A percentile compares a stretch with the other conserved stretches of the same genome.
phyloP scores from a whole-genome alignment of 2,113 vertebrate genomes.

The Lampris incognitus region DNA sequence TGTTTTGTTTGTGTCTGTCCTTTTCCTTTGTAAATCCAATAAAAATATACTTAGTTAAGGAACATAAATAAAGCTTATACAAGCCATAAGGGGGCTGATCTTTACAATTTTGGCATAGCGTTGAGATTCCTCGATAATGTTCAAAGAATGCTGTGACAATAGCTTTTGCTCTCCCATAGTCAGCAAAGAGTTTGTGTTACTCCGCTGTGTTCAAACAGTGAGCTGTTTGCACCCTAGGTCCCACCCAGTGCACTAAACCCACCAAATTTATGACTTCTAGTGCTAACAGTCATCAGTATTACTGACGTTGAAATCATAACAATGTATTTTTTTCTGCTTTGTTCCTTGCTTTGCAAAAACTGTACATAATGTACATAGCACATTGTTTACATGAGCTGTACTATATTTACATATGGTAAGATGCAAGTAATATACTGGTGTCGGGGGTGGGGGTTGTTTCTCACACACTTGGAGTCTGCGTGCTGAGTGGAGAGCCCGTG shows the following conservation, averaged over 20 bases:
- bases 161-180: conserved; percentile 4
- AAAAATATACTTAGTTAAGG: conserved; percentile 54
- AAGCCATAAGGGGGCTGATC: conserved; percentile 50
- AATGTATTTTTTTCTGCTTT: conserved; percentile 13
- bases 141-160: conserved; percentile 51
- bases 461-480: conserved; percentile 44
- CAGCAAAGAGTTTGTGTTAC: conserved; percentile 8
- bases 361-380: conserved; percentile 40
- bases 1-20: conserved; percentile 52
- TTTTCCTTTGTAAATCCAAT: conserved; percentile 46
- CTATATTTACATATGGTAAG: conserved; percentile 54
- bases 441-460: conserved; percentile 24
- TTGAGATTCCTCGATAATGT: conserved; percentile 46
- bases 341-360: conserved; percentile 27
- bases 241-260: background rate
- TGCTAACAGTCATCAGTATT: conserved; percentile 36
- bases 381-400: conserved; percentile 49
- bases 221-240: conserved; percentile 16
- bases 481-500: conserved; percentile 50
- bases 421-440: conserved; percentile 64
- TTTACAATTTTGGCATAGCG: conserved; percentile 51
- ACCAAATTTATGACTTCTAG: conserved; percentile 18
- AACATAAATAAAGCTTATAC: conserved; percentile 78
- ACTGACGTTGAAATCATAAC: conserved; percentile 24
- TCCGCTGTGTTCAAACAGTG: background rate